Conservation (phyloP, 2,888 invertebrate species). For the Leucania comma region DNA sequence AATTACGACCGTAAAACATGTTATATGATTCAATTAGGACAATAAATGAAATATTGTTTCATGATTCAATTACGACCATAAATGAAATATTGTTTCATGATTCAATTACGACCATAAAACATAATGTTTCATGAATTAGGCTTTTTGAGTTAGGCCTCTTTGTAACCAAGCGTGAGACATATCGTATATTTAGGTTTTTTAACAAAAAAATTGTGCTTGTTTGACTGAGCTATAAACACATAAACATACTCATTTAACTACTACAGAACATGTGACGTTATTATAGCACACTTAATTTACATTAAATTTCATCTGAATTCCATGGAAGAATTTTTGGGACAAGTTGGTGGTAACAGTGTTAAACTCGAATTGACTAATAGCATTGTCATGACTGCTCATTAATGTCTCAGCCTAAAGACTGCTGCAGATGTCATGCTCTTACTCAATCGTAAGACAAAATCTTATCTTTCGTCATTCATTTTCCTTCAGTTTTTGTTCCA, state of each 20-base stretch:
- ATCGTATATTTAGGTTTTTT: background rate
- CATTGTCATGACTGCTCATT: background rate
- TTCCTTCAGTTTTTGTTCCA: background rate
- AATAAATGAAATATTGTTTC: too few species aligned
- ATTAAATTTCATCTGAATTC: constrained; percentile 18
- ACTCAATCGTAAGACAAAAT: too few species aligned
- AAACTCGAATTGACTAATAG: too few species aligned
- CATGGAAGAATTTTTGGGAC: constrained; percentile 11
- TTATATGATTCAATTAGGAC: too few species aligned
- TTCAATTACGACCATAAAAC: too few species aligned
- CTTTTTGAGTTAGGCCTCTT: too few species aligned
- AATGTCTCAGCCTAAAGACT: background rate
- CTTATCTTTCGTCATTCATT: background rate
- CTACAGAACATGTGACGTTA: background rate
- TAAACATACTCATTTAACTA: constrained; percentile 6
- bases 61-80: too few species aligned
- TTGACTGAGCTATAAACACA: constrained; percentile 27
- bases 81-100: too few species aligned
- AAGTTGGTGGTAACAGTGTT: constrained; percentile 26
- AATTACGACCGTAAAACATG: too few species aligned
- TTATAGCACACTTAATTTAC: background rate
- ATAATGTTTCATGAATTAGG: too few species aligned
- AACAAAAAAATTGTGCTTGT: background rate
- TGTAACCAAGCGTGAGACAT: too few species aligned
- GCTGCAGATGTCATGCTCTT: background rate